phyloP scores from a whole-genome alignment of 2,797 vertebrate genomes.

The Hydrolagus colliei region DNA sequence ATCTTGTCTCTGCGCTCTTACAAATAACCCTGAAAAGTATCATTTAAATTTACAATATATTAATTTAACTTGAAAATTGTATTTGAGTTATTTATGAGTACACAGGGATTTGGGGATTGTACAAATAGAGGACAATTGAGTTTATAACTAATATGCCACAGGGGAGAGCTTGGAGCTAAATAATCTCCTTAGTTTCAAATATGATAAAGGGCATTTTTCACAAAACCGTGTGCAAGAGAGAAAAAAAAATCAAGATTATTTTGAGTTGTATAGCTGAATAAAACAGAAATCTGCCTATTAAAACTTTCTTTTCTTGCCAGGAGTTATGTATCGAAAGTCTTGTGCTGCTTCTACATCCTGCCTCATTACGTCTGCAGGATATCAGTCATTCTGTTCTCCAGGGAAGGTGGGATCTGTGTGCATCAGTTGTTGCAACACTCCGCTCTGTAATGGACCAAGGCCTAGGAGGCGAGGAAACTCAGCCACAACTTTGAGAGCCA shows the following conservation, averaged over 20 bases:
- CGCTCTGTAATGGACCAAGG: slow-evolving; percentile 86
- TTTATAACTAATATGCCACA: no score
- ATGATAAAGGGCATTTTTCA: background rate
- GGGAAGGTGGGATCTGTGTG: slow-evolving; percentile 91
- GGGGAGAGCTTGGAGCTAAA: no score
- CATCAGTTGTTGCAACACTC: slow-evolving; percentile 93
- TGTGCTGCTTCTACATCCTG: slow-evolving; percentile 88
- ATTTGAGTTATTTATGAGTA: no score
- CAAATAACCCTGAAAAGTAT: no score
- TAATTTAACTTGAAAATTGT: no score
- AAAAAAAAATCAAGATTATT: no score
- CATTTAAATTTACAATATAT: no score
- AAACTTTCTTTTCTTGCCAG: slow-evolving; percentile 57
- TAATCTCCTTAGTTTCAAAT: no score
- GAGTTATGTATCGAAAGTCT: slow-evolving; percentile 88
- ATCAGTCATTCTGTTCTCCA: slow-evolving; percentile 93
- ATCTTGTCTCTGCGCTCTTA: no score
- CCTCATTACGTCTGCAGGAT: slow-evolving; percentile 89
- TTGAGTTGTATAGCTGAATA: background rate
- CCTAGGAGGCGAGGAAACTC: slow-evolving; percentile 66
- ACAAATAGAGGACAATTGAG: no score
- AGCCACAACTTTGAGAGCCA: slow-evolving; percentile 36
- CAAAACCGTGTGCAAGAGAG: background rate
- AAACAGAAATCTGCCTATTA: background rate
- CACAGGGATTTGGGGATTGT: no score